These are phyloP conservation scores for Etia nguti DNA, from an alignment of 2,113 vertebrate genomes.

Conservation along the genomic window DNA sequence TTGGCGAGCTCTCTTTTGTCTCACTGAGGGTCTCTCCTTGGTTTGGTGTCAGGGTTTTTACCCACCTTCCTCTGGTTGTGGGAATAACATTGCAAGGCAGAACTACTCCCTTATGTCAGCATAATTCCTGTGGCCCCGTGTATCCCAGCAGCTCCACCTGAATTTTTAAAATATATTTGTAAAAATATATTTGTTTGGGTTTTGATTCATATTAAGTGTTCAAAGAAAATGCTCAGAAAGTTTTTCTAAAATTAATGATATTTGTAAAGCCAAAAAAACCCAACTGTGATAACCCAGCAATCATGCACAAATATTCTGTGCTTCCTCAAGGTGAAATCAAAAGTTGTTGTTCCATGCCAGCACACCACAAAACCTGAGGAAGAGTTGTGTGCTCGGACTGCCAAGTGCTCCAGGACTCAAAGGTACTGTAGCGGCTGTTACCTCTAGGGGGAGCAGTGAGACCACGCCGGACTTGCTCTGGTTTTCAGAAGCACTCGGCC, in stretches of 20 bases:
- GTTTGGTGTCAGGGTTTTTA: not conserved
- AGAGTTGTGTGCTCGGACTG: fast-evolving
- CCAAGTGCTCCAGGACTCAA: not conserved
- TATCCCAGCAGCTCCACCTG: not conserved
- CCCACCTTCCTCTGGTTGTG: not conserved
- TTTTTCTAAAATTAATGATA: not conserved
- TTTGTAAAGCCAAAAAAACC: not conserved
- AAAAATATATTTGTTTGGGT: not conserved
- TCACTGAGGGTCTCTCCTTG: not conserved
- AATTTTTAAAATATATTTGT: no score
- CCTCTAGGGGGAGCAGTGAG: not conserved
- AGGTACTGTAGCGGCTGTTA: not conserved
- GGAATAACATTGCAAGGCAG: not conserved
- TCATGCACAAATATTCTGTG: not conserved
- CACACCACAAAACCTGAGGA: not conserved
- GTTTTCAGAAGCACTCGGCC: not conserved
- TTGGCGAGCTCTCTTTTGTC: not conserved
- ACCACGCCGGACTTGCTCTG: not conserved
- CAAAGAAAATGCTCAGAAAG: not conserved
- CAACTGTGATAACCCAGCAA: not conserved
- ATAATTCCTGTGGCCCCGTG: not conserved
- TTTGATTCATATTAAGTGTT: not conserved
- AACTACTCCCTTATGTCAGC: not conserved
- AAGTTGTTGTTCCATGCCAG: not conserved
- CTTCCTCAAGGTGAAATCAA: constrained; percentile 41